phyloP scores from a whole-genome alignment of 2,888 invertebrate genomes.

The Meiosimyza decipiens region DNA sequence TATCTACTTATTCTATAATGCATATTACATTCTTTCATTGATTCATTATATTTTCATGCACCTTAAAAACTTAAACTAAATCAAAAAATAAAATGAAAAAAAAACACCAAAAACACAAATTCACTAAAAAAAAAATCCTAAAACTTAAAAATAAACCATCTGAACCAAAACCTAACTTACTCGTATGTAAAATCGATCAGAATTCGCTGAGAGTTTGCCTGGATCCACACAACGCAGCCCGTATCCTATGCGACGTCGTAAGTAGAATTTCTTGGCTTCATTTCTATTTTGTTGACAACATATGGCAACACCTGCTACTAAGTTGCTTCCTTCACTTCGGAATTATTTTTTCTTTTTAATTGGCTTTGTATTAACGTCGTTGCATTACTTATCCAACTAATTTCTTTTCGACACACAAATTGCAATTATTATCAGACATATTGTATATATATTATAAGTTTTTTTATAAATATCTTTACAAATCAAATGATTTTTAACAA shows the following conservation, averaged over 20 bases:
- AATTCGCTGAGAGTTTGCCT: conserved; percentile 88
- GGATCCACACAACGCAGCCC: conserved; percentile 87
- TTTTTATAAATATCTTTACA: background rate
- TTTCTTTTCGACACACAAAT: background rate
- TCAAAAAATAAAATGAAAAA: conserved; percentile 41
- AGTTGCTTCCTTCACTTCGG: background rate
- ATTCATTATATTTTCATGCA: conserved; percentile 50
- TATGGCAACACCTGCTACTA: background rate
- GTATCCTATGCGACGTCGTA: conserved; percentile 85
- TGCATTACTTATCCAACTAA: conserved; percentile 26
- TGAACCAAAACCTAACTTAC: conserved; percentile 33
- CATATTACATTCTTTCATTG: conserved; percentile 37
- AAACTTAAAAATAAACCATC: conserved; percentile 37
- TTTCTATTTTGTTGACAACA: conserved; percentile 34
- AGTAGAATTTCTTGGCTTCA: conserved; percentile 68
- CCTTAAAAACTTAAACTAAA: conserved; percentile 33
- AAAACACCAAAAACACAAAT: conserved; percentile 41
- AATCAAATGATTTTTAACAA: background rate
- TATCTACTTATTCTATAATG: conserved; percentile 27
- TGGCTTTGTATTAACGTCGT: conserved; percentile 33
- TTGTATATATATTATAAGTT: conserved; percentile 6
- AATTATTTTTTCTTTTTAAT: background rate
- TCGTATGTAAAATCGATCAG: conserved; percentile 66
- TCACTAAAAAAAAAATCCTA: conserved; percentile 38
- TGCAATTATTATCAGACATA: background rate